Base-by-base conservation (phyloP, 2,888 invertebrate species). In the Oithona nana region DNA sequence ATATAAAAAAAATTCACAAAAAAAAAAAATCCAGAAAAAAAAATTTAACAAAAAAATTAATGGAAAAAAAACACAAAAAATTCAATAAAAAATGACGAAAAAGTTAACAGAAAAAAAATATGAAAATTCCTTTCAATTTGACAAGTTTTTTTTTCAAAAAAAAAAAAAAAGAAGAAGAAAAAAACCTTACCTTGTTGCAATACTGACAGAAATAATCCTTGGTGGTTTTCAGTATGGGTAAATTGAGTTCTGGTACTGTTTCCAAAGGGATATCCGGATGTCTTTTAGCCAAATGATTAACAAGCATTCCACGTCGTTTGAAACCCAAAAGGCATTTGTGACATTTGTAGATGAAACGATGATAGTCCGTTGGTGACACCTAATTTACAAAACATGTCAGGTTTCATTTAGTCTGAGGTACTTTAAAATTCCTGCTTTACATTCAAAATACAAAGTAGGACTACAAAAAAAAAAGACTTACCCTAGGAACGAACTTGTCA, bases 181-280 rank as follows among this genome's bases (percentile, higher is more conserved):
- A 6, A 39, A 39, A 39, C 6, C 6, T 65, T 68, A 77, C 78
- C 75, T 85, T 86, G 64, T 85, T 83, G 72, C 89, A 90, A 68
- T 85, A 84, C 68, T 82, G 83, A 73, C 90, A 90, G 70, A 83
- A 86, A 72, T 85, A 90, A 70, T 84, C 83, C 16, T 83, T 78
- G 52, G 84, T 83, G 16, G 83, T 82, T 66, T 83, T 79, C 65
- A 86, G 75, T 68, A 89, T 83, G 0, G 89, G 88, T 65, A 84
- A 75, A 69, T 83, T 83, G 48, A 87, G 75, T 73, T 86, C 85
- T 20, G 80, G 84, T 39, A 82, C 81, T 72, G 82, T 78, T 65
- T 81, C 79, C 0, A 80, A 79, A 39, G 76, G 75, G 55, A 82
- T 78, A 62, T 79, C 78, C 28, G 83, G 79, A 77, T 86, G 82